These are phyloP conservation scores for Steinernema feltiae DNA, from an alignment of 1,140 invertebrate species.

Conservation along the genomic window DNA sequence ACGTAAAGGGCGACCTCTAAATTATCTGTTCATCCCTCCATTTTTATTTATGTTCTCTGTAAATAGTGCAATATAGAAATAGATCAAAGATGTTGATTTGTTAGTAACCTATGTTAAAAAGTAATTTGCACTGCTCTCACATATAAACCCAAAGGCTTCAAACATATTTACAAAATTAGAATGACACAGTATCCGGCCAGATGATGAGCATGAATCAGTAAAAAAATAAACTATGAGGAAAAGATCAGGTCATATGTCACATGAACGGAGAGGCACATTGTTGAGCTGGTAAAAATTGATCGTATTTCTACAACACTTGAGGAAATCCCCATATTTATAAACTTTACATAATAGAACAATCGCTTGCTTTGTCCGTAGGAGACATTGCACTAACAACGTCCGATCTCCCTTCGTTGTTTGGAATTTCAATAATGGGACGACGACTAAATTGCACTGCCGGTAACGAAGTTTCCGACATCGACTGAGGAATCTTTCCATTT, in stretches of 20 bases:
- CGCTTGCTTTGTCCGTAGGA: not conserved
- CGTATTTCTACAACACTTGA: too few relatives aligned
- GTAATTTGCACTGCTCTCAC: too few relatives aligned
- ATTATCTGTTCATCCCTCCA: not conserved
- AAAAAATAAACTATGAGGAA: too few relatives aligned
- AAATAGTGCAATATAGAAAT: too few relatives aligned
- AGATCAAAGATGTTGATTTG: too few relatives aligned
- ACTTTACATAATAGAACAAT: slow-evolving; percentile 6
- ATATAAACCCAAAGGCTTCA: too few relatives aligned
- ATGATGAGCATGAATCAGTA: too few relatives aligned
- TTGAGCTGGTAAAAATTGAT: not conserved
- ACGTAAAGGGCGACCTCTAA: slow-evolving; percentile 54
- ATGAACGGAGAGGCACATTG: not conserved
- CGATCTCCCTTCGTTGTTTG: not conserved
- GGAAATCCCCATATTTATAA: not conserved
- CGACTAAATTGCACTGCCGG: not conserved
- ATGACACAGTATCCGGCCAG: too few relatives aligned
- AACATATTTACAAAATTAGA: too few relatives aligned
- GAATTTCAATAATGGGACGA: not conserved
- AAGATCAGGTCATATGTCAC: too few relatives aligned
- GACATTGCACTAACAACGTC: slow-evolving; percentile 3
- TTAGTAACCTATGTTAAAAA: too few relatives aligned
- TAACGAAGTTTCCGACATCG: not conserved
- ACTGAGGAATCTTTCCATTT: not conserved
- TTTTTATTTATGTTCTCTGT: not conserved